These are phyloP conservation scores for Caretta caretta DNA, from an alignment of 2,113 vertebrate genomes.

Conservation along the genomic window DNA sequence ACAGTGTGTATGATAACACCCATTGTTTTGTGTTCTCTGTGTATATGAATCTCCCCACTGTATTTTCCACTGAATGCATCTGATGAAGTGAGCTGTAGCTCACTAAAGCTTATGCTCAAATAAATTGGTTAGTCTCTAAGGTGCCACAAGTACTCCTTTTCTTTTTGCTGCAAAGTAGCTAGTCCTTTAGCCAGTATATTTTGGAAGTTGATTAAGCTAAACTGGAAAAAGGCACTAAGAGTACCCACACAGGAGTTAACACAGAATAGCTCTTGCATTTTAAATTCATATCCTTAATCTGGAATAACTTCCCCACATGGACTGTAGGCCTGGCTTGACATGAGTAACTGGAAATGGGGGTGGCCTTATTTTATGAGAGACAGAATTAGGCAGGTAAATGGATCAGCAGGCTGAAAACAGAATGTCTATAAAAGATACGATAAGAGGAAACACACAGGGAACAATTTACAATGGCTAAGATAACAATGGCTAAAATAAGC, in stretches of 20 bases:
- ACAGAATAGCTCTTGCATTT: neutral
- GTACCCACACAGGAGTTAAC: neutral
- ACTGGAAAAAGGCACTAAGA: neutral
- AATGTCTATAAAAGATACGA: neutral
- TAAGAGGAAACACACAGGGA: neutral
- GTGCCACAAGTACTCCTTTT: too few relatives aligned
- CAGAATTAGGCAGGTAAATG: neutral
- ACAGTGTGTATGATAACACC: too few relatives aligned
- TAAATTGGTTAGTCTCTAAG: too few relatives aligned
- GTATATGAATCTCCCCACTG: too few relatives aligned
- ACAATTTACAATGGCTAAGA: neutral
- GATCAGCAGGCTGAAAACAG: neutral
- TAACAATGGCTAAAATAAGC: neutral
- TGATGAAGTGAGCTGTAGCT: too few relatives aligned
- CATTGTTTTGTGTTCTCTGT: too few relatives aligned
- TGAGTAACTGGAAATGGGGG: neutral
- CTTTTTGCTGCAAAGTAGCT: neutral
- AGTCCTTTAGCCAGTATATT: neutral
- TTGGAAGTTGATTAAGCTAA: neutral
- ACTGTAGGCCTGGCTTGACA: neutral
- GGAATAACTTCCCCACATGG: neutral
- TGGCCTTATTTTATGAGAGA: neutral
- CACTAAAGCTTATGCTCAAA: too few relatives aligned
- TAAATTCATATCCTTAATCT: conserved; percentile 26
- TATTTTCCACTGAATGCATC: too few relatives aligned